Evolutionary conservation across 2,113 vertebrate species (phyloP), one percentile per base, ranked within the genome.

Genomic region (Rynchops niger): DNA sequence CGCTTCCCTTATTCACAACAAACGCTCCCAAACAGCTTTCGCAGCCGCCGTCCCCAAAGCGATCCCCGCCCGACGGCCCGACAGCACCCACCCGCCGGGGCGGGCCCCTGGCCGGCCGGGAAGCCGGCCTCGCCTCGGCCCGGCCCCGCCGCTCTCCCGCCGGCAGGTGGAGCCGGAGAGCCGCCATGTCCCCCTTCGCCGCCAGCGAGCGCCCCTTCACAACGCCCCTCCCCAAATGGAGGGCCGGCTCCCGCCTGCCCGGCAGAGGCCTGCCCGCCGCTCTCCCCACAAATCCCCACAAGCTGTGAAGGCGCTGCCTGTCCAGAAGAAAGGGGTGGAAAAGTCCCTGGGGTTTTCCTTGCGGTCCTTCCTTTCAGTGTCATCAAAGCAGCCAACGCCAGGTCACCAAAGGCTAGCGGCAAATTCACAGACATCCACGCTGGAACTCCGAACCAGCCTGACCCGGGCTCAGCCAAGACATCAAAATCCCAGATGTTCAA

Each of bases 121-220:
- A 11, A 18, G 13, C 23, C 12, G 1, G 21, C 73, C 38, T 9
- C 5, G 9, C 26, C 43, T 14, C 9, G 34, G 13, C 62, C 66
- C 17, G n/a, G 42, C 22, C 52, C 34, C 9, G 25, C n/a, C 29
- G 15, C 15, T 20, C 45, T 63, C 5, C 5, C 21, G n/a, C 14
- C 80, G 52, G 55, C 91, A 91, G 94, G 69, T 6, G 83, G 91
- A 87, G 87, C 83, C n/a, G 20, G 50, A 81, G 91, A 40, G 82
- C 91, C 47, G 62, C 81, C 26, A 25, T 9, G 15, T 36, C 8
- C 22, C 22, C 13, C 12, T 27, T 29, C 30, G 9, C 14, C 27
- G 2, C 12, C 29, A 2, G 25, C 56, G 23, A 9, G 11, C 3
- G 27, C 38, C 30, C 5, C 38, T 21, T 26, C 55, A 6, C 32